Conservation (phyloP, 2,113 vertebrate genomes). For the Pogonocichla stellata region DNA sequence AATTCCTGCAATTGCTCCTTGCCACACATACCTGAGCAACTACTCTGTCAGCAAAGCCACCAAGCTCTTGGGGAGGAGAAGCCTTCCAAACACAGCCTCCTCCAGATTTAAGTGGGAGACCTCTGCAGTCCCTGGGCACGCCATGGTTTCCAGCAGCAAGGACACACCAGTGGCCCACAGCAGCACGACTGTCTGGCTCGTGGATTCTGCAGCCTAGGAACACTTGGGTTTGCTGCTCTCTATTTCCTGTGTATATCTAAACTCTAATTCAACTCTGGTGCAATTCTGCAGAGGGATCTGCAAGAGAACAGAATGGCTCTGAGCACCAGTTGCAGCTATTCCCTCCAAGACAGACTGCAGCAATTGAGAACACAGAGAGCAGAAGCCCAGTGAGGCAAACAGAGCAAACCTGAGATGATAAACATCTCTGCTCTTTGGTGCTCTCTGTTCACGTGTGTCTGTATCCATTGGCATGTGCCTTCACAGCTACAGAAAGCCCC, state of each 20-base stretch:
- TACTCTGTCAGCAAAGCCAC: background rate
- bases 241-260: background rate
- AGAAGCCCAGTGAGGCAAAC: background rate
- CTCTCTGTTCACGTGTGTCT: background rate
- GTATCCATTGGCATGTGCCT: background rate
- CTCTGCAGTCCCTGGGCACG: background rate
- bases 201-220: background rate
- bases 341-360: background rate
- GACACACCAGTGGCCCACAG: fast-evolving
- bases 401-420: background rate
- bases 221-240: background rate
- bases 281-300: background rate
- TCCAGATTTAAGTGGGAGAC: background rate
- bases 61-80: background rate
- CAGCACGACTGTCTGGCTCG: background rate
- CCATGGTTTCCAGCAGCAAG: background rate
- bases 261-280: background rate
- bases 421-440: background rate
- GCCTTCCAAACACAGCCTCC: background rate
- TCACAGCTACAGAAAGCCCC: background rate
- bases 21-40: background rate
- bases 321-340: background rate
- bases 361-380: background rate
- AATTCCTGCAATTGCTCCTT: background rate
- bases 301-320: background rate